A percentile compares a stretch with the other conserved stretches of the same genome.
phyloP scores from a whole-genome alignment of 2,113 vertebrate species.

The Cercopithecus mona region DNA sequence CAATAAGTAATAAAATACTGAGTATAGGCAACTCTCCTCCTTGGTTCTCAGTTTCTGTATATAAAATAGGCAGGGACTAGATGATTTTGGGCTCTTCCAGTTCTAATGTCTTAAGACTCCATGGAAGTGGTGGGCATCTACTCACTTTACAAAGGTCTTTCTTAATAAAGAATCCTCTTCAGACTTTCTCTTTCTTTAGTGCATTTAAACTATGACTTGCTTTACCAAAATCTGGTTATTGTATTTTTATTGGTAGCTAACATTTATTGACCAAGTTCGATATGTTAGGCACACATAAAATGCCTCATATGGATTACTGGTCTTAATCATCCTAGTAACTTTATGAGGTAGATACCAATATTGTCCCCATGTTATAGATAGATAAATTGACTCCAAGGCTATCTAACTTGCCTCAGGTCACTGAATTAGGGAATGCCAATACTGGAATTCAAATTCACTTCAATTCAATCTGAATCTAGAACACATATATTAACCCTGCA shows the following conservation, averaged over 20 bases:
- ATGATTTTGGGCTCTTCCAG: background rate
- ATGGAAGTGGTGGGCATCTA: background rate
- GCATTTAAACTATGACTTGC: slow-evolving; percentile 19
- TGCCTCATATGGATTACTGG: background rate
- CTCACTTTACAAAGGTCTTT: background rate
- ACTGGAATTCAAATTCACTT: background rate
- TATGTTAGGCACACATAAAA: background rate
- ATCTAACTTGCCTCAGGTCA: background rate
- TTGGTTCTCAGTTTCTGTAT: background rate
- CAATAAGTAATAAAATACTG: background rate
- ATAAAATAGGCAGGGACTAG: background rate
- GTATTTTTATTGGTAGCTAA: slow-evolving; percentile 21
- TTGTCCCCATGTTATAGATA: background rate
- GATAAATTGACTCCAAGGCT: background rate
- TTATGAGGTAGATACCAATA: background rate
- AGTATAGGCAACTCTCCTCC: background rate
- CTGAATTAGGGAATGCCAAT: background rate
- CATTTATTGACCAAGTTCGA: background rate
- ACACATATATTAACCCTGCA: background rate
- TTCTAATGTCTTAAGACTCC: background rate
- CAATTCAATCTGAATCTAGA: background rate
- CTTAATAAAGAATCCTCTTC: background rate
- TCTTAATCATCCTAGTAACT: background rate
- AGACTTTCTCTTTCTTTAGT: slow-evolving; percentile 38
- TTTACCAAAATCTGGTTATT: slow-evolving; percentile 37